Evolutionary conservation across 30 jellyfish, hydroid and myxozoan species (phyloP).

Genomic region (Pelagia noctiluca): DNA sequence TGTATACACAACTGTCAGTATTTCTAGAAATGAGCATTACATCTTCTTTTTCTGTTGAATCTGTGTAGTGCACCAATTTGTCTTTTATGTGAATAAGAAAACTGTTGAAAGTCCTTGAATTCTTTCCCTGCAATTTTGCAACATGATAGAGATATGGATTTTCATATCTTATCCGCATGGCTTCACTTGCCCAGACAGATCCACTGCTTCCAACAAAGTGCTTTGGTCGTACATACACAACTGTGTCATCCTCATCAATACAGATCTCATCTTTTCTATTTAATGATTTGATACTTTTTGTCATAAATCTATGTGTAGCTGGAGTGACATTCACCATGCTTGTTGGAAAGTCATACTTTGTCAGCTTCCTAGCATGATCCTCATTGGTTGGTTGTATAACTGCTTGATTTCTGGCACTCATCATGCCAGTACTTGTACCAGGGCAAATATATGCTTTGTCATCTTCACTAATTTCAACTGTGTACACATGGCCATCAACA

Average conservation of each 20-base stretch:
- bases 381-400: conserved; percentile 19
- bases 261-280: conserved; percentile 32
- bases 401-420: conserved; percentile 19
- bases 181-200: conserved; percentile 51
- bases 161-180: conserved; percentile 33
- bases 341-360: conserved; percentile 44
- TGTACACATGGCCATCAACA: conserved; percentile 16
- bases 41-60: conserved; percentile 16
- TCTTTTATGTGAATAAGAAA: conserved; percentile 19
- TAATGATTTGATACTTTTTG: not conserved
- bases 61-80: conserved; percentile 19
- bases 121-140: conserved; percentile 24
- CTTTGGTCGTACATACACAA: conserved; percentile 43
- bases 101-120: conserved; percentile 38
- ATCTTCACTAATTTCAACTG: conserved; percentile 13
- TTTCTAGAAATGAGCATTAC: conserved; percentile 5
- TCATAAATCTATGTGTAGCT: not conserved
- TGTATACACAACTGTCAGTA: not conserved
- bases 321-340: conserved; percentile 48
- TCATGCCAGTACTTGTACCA: conserved; percentile 37
- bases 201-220: conserved; percentile 44
- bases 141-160: conserved; percentile 38
- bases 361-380: not conserved
- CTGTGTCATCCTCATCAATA: conserved; percentile 27
- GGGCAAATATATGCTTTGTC: conserved; percentile 41